Conservation (phyloP, 2,888 invertebrate genomes). For the Caenorhabditis imperialis region DNA sequence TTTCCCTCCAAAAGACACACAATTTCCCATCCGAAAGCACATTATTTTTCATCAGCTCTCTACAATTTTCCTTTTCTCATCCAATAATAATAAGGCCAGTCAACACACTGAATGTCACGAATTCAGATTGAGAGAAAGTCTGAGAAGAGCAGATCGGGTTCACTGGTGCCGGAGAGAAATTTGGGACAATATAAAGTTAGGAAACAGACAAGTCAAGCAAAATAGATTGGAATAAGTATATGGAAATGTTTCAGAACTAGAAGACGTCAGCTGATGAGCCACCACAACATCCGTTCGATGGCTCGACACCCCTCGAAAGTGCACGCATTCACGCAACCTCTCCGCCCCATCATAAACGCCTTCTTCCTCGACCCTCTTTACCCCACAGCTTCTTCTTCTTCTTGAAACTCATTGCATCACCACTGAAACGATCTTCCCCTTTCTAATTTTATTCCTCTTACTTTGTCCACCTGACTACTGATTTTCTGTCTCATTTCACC, state of each 20-base stretch:
- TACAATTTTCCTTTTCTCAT: background rate
- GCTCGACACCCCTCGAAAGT: constrained; percentile 29
- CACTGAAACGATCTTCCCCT: constrained; percentile 12
- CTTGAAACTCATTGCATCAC: background rate
- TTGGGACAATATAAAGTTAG: too few species aligned
- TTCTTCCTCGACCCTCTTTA: constrained; percentile 5
- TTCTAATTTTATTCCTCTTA: too few species aligned
- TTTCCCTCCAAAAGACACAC: background rate
- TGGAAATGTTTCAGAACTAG: constrained; percentile 46
- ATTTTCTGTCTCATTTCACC: too few species aligned
- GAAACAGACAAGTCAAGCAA: too few species aligned
- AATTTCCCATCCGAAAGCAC: background rate
- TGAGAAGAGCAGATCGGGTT: constrained; percentile 23
- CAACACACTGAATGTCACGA: too few species aligned
- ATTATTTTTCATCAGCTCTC: constrained; percentile 1
- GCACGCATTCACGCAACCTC: constrained; percentile 24
- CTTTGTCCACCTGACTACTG: too few species aligned
- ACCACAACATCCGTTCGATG: constrained; percentile 5
- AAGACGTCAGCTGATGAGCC: constrained; percentile 20
- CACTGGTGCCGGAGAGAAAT: constrained; percentile 19
- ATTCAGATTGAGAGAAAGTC: too few species aligned
- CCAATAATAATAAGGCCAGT: too few species aligned
- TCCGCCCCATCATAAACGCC: constrained; percentile 11
- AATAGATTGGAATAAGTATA: too few species aligned
- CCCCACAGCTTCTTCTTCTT: background rate